Evolutionary conservation across 2,888 invertebrate genomes (phyloP), one percentile per base, ranked within the genome.

Genomic region (Graphium colonna): DNA sequence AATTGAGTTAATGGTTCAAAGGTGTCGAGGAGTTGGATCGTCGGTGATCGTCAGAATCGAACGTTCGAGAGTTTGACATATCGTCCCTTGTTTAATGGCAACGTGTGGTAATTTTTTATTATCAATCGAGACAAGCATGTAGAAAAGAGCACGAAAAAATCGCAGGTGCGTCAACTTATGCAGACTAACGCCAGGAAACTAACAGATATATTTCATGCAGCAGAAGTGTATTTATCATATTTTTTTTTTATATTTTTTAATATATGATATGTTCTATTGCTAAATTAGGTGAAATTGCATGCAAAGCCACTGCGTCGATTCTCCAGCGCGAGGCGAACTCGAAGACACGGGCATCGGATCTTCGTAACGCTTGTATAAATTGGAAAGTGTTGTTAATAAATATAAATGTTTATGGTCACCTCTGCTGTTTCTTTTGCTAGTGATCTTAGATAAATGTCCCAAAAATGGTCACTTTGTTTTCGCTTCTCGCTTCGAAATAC

Each of bases 281-380:
- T 91, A 92, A 44, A 94, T 94, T 47, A 40, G 39, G 39, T 40
- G 39, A 40, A 17, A 38, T 48, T 53, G 52, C 52, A 53, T 53
- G 52, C 18, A 42, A 43, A 43, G 28, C 31, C 38, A 3, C 38
- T 28, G 33, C 26, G 17, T 16, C 26, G 46, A 26, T 7, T 42
- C 13, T 36, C 33, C 33, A 16, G 15, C 21, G 33, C 26, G 17
- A 48, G 36, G n/a, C 31, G 41, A 38, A 15, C 28, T 42, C 28
- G 42, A 21, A 31, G 38, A 21, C 15, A 43, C 44, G 33, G n/a
- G 44, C 40, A 18, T 48, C 38, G 16, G 41, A 10, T 53, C 16
- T 44, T 15, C 26, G 13, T 49, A 39, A 3, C 21, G 31, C 49
- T 53, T 40, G 12, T 48, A 43, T 16, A 31, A 8, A 15, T 17